Evolutionary conservation across 2,888 invertebrate genomes (phyloP).

Genomic region (Poecilus cupreus): DNA sequence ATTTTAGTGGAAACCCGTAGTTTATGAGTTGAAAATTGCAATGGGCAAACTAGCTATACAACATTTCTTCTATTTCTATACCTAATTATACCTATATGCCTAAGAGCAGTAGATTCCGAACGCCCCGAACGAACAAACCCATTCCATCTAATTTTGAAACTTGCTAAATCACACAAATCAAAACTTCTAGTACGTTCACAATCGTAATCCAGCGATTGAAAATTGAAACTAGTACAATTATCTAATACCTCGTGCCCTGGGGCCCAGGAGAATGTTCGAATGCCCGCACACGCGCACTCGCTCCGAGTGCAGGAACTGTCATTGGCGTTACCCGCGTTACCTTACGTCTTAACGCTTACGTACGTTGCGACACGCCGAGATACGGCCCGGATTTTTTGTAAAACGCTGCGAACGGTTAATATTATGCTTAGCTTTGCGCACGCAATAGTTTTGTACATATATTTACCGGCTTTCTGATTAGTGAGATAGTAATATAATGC

Average conservation of each 20-base stretch:
- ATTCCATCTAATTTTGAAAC: no score
- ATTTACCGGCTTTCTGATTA: neutral
- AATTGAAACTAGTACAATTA: neutral
- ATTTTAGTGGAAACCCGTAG: no score
- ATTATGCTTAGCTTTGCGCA: neutral
- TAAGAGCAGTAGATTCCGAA: no score
- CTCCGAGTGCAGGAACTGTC: neutral
- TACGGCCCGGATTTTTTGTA: neutral
- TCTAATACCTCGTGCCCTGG: neutral
- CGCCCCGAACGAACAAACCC: no score
- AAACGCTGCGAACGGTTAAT: neutral
- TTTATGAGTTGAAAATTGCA: no score
- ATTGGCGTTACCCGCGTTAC: neutral
- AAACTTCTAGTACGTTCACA: neutral
- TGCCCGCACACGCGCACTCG: neutral
- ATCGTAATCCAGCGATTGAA: neutral
- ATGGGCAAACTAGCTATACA: no score
- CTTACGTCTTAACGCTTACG: neutral
- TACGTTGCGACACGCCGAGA: neutral
- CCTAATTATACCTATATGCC: no score
- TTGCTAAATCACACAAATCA: no score
- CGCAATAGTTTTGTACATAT: neutral
- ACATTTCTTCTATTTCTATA: no score
- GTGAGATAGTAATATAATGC: neutral
- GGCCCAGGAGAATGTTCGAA: neutral